These are phyloP conservation scores for Dicranocentrus wangi DNA, from an alignment of 2,888 invertebrate genomes.

Conservation along the genomic window DNA sequence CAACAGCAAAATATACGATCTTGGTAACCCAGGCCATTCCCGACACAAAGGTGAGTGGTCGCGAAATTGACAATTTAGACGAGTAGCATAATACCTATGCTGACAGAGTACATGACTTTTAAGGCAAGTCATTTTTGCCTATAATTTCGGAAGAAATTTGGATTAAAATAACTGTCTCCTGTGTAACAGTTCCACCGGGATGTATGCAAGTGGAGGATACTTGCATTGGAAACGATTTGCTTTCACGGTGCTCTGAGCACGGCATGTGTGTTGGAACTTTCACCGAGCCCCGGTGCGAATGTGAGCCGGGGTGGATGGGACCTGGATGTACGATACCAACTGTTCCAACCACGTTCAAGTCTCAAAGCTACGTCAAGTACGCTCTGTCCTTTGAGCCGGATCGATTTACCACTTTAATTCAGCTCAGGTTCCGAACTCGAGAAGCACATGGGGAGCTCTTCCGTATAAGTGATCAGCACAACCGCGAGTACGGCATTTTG, in stretches of 20 bases:
- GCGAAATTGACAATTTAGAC: too few relatives aligned
- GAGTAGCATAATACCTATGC: too few relatives aligned
- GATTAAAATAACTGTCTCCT: constrained; percentile 1
- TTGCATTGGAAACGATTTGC: constrained; percentile 88
- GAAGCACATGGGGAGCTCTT: constrained; percentile 95
- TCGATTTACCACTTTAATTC: constrained; percentile 92
- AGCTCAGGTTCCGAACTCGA: constrained; percentile 93
- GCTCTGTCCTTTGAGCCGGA: constrained; percentile 95
- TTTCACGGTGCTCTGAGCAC: constrained; percentile 91
- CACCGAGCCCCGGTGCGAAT: constrained; percentile 86
- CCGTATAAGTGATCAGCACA: constrained; percentile 94
- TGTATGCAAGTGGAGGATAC: constrained; percentile 95
- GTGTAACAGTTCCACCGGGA: constrained; percentile 76
- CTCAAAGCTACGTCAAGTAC: constrained; percentile 97
- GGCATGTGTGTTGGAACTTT: constrained; percentile 95
- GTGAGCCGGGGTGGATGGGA: constrained; percentile 96
- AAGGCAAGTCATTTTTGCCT: neutral
- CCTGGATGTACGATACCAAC: constrained; percentile 89
- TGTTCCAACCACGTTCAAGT: constrained; percentile 92
- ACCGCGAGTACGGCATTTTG: constrained; percentile 93
- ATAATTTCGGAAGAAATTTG: neutral
- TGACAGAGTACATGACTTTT: neutral
- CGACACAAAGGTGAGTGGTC: constrained; percentile 77
- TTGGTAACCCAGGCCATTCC: constrained; percentile 92
- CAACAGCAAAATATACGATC: constrained; percentile 94